Evolutionary conservation across 2,888 invertebrate species (phyloP).

Genomic region (Saturnia japonica): DNA sequence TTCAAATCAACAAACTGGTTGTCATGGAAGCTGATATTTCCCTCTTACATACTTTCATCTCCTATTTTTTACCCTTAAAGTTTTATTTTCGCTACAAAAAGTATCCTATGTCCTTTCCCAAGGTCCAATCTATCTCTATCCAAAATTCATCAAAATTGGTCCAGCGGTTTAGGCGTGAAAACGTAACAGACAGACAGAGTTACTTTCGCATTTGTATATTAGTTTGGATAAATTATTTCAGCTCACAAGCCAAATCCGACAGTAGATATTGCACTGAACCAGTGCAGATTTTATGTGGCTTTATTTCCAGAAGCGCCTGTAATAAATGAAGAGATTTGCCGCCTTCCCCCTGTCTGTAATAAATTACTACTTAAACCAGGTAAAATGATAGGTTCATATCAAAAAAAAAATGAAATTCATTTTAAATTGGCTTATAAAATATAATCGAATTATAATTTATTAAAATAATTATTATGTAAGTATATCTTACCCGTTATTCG

Average conservation of each 20-base stretch:
- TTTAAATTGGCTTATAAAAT: neutral
- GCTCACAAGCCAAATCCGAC: neutral
- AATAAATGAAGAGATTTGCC: conserved; percentile 10
- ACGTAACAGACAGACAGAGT: too few relatives aligned
- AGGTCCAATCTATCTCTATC: too few relatives aligned
- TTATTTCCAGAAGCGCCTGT: conserved; percentile 1
- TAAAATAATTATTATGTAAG: neutral
- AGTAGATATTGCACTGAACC: conserved; percentile 5
- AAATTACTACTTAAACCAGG: conserved; percentile 17
- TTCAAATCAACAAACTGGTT: too few relatives aligned
- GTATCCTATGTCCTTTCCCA: too few relatives aligned
- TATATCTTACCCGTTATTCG: neutral
- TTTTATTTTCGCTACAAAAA: too few relatives aligned
- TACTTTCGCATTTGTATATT: too few relatives aligned
- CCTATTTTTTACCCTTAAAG: too few relatives aligned
- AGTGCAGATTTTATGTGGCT: conserved; percentile 13
- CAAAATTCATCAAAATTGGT: too few relatives aligned
- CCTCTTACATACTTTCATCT: too few relatives aligned
- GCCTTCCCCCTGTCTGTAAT: conserved; percentile 8
- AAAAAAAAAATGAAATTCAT: neutral
- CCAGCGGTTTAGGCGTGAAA: too few relatives aligned
- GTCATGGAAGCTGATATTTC: too few relatives aligned
- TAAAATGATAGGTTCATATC: neutral
- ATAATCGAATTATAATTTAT: neutral
- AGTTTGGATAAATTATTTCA: neutral